phyloP scores from a whole-genome alignment of 2,888 invertebrate genomes.

The Gymnoscelis rufifasciata region DNA sequence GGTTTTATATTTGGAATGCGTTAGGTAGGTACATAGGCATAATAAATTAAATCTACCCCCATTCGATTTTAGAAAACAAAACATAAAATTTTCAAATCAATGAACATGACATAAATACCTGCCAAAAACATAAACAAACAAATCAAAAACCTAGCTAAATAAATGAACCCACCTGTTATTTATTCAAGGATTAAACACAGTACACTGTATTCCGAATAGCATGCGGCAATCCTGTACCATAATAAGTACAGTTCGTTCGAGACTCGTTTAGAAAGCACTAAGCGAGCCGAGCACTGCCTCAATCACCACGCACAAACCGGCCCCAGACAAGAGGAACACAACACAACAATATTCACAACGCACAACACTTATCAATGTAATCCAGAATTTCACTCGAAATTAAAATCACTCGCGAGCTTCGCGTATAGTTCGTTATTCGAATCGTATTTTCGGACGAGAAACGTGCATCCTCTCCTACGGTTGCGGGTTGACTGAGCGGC shows the following conservation, averaged over 20 bases:
- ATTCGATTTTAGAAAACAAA: too few species aligned
- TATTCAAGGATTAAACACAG: too few species aligned
- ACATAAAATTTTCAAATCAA: too few species aligned
- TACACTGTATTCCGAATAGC: slow-evolving; percentile 22
- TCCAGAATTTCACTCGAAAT: slow-evolving; percentile 31
- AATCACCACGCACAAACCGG: slow-evolving; percentile 45
- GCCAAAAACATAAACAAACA: not conserved
- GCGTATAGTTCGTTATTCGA: slow-evolving; percentile 34
- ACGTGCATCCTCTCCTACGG: slow-evolving; percentile 23
- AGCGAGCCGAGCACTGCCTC: slow-evolving; percentile 35
- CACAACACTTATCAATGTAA: slow-evolving; percentile 28
- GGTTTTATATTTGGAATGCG: too few species aligned
- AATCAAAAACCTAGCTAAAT: not conserved
- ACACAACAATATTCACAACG: too few species aligned
- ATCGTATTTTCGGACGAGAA: not conserved
- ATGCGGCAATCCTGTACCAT: slow-evolving; percentile 10
- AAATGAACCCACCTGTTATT: slow-evolving; percentile 42
- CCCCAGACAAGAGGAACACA: slow-evolving; percentile 42
- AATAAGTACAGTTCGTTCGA: slow-evolving; percentile 32
- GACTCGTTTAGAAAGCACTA: slow-evolving; percentile 56
- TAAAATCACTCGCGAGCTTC: slow-evolving; percentile 31
- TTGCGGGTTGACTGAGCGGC: slow-evolving; percentile 49
- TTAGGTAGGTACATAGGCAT: too few species aligned
- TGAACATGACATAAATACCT: too few species aligned
- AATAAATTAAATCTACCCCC: too few species aligned